phyloP scores from a whole-genome alignment of 1,140 invertebrate genomes.

The Eubasilissa regina region DNA sequence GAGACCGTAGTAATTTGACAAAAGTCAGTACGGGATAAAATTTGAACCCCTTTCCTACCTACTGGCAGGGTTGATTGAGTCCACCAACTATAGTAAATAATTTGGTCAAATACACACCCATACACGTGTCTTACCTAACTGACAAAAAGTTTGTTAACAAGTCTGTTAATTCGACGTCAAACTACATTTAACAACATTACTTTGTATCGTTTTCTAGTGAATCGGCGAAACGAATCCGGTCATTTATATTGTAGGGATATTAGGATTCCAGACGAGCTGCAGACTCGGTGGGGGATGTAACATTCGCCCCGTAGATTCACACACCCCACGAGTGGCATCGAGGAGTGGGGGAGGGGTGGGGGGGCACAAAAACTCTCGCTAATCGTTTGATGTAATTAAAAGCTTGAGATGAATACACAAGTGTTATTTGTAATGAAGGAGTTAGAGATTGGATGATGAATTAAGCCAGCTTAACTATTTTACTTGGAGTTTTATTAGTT shows the following conservation, averaged over 20 bases:
- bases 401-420: background rate
- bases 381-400: slow-evolving; percentile 6
- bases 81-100: too few species aligned
- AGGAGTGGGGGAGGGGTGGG: background rate
- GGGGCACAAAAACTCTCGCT: background rate
- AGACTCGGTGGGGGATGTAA: background rate
- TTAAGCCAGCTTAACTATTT: too few species aligned
- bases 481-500: too few species aligned
- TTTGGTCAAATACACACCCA: too few species aligned
- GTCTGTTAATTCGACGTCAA: too few species aligned
- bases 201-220: background rate
- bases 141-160: too few species aligned
- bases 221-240: background rate
- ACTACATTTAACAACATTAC: background rate
- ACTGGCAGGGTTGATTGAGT: too few species aligned
- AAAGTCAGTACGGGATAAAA: too few species aligned
- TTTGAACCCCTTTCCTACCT: too few species aligned
- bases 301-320: background rate
- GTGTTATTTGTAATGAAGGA: background rate
- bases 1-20: too few species aligned
- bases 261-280: background rate
- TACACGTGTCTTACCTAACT: too few species aligned
- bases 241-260: background rate
- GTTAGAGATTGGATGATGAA: too few species aligned
- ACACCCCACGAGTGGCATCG: background rate